These are phyloP conservation scores for Halichondria panicea DNA, from an alignment of 37 sponge, comb jelly and placozoan genomes.

Conservation along the genomic window DNA sequence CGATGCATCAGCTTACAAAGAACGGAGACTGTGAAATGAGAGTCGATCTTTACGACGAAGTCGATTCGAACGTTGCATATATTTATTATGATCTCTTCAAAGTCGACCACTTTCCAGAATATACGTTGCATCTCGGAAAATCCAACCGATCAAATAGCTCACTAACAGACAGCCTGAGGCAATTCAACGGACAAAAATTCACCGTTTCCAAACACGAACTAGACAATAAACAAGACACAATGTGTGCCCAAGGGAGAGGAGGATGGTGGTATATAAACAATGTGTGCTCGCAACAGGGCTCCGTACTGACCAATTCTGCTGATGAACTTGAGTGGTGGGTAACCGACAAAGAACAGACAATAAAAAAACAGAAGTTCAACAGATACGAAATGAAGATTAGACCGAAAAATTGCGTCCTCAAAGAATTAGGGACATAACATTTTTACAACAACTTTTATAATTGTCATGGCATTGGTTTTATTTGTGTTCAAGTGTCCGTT, in stretches of 20 bases:
- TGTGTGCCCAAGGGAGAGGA: neutral
- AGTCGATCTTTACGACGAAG: conserved; percentile 16
- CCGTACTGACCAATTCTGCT: conserved; percentile 1
- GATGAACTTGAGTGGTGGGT: conserved; percentile 1
- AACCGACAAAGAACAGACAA: neutral
- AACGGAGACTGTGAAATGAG: conserved; percentile 25
- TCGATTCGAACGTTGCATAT: neutral
- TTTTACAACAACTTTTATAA: too few relatives aligned
- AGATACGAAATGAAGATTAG: conserved; percentile 39
- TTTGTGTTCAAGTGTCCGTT: too few relatives aligned
- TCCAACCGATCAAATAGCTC: neutral
- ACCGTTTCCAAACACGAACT: neutral
- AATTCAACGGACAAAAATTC: conserved; percentile 16
- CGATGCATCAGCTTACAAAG: conserved; percentile 21
- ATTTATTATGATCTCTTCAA: conserved; percentile 11
- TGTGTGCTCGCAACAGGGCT: conserved; percentile 5
- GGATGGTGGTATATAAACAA: conserved; percentile 56
- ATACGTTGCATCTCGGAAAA: conserved; percentile 17
- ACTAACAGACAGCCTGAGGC: neutral
- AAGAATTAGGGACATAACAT: neutral
- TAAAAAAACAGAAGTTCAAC: neutral
- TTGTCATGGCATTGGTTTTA: too few relatives aligned
- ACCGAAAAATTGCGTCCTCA: conserved; percentile 10
- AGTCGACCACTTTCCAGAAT: neutral
- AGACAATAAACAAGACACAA: neutral